A percentile compares a stretch with the other conserved stretches of the same genome.
These are phyloP conservation scores for Drosophila pegasa DNA, from an alignment of 2,888 invertebrate genomes.

Conservation along the genomic window DNA sequence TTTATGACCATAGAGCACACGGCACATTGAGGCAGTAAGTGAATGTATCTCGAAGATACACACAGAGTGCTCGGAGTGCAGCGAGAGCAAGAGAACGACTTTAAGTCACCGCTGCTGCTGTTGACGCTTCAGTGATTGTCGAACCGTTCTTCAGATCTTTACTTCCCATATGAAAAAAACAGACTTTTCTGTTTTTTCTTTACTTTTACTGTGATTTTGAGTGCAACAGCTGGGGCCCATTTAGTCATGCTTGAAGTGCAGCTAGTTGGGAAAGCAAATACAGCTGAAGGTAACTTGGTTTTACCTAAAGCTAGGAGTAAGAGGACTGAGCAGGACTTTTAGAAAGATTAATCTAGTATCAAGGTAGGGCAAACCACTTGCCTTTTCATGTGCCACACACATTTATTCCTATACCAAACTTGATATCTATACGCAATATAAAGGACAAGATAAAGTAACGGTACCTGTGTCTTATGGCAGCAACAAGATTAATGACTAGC, in stretches of 20 bases:
- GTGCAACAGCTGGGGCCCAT: conserved; percentile 32
- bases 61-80: conserved; percentile 38
- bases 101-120: conserved; percentile 53
- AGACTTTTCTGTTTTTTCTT: no score
- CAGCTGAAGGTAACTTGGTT: conserved; percentile 34
- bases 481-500: not conserved
- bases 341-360: not conserved
- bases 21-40: conserved; percentile 25
- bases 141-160: conserved; percentile 36
- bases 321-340: not conserved
- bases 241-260: conserved; percentile 63
- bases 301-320: not conserved
- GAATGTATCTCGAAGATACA: conserved; percentile 61
- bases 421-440: no score
- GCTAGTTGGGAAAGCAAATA: not conserved
- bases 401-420: no score
- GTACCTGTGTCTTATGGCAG: not conserved
- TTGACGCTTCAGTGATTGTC: conserved; percentile 67
- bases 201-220: conserved; percentile 53
- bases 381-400: no score
- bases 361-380: not conserved
- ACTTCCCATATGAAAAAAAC: conserved; percentile 2
- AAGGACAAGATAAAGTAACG: no score
- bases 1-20: conserved; percentile 77
- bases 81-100: conserved; percentile 46